Evolutionary conservation across 2,888 invertebrate species (phyloP).

Genomic region (Thereva unica): DNA sequence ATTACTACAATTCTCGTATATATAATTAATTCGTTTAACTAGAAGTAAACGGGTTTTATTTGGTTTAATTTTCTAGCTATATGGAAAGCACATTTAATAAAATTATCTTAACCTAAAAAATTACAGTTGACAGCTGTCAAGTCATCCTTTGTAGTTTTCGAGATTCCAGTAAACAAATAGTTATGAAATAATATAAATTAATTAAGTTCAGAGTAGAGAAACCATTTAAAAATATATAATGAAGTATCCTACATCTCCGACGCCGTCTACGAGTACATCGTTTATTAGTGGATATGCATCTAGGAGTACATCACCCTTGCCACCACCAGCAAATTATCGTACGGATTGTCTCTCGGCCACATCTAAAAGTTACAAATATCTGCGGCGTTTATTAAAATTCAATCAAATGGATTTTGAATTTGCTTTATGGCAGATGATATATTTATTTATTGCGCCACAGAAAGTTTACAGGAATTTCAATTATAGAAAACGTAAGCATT

Average conservation of each 20-base stretch:
- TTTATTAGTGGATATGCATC: conserved; percentile 54
- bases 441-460: conserved; percentile 90
- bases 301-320: conserved; percentile 67
- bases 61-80: no score
- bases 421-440: conserved; percentile 99
- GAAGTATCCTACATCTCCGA: conserved; percentile 68
- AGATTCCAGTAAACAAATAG: conserved; percentile 22
- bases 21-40: no score
- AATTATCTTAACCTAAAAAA: neutral
- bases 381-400: conserved; percentile 82
- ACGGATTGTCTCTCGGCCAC: conserved; percentile 80
- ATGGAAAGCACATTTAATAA: neutral
- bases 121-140: conserved; percentile 3
- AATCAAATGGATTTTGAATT: conserved; percentile 99
- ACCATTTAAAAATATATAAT: conserved; percentile 49
- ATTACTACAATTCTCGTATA: no score
- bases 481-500: conserved; percentile 88
- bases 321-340: conserved; percentile 70
- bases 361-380: conserved; percentile 85
- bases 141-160: no score
- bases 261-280: conserved; percentile 59
- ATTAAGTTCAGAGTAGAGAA: neutral
- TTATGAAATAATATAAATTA: conserved; percentile 16
- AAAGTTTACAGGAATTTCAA: conserved; percentile 97
- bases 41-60: no score